Base-by-base conservation (phyloP, 1,140 invertebrate genomes). In the Eriosoma lanigerum region DNA sequence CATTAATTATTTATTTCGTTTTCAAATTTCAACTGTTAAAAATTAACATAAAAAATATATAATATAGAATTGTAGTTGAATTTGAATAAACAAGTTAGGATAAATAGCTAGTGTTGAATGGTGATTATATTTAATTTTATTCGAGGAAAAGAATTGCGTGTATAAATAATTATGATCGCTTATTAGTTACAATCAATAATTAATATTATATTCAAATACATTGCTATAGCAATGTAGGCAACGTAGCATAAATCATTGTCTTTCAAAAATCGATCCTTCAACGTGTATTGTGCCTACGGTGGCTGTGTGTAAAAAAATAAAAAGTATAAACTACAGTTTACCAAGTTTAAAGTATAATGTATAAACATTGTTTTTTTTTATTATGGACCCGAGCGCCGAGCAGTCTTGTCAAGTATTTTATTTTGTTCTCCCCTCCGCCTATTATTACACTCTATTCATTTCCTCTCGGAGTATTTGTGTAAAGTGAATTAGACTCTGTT, bases 401-500 rank as follows among this genome's bases (percentile, higher is more conserved):
- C 4, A 50, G 48, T 29, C 17, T 19, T 21, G 44, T 72, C 46
- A 12, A 72, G 68, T 52, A 72, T 72, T 19, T 50, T 46, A 68
- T 72, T 50, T 52, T 1, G 24, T 50, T 26, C 3, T 50, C 66
- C 44, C 24, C 44, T 70, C 66, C 24, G 13, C 46, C 32, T 44
- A 66, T 44, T 21, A 44, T 38, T 66, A 46, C 21, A 48, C 64
- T 46, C 38, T 48, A 70, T 70, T 70, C 46, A 48, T 72, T 72
- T 72, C 68, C 24, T 72, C 46, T 52, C 48, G 8, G 17, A 68
- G 64, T 46, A 68, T 68, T 72, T 48, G 56, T 62, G 75, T 50
- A 80, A 21, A 24, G 13, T 38, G 75, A 80, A 82, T 80, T 48
- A 80, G 62, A 32, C 73, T 24, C 38, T 48, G 44, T 32, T 75